Conservation (phyloP, 2,888 invertebrate species). For the Parapristionchus giblindavisi region DNA sequence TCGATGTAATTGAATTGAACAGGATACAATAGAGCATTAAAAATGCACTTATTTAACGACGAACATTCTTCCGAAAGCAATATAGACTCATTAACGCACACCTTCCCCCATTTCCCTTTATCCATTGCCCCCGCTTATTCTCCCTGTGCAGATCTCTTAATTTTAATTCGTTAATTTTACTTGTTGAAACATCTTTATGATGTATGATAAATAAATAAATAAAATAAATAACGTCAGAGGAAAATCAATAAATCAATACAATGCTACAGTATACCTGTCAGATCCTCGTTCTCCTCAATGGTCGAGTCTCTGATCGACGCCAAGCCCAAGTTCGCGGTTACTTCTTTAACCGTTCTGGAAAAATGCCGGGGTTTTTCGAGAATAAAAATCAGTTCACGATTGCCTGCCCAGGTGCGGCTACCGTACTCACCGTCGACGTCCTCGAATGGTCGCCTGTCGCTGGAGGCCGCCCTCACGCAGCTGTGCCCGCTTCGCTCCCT, state of each 20-base stretch:
- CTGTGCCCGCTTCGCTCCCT: conserved; percentile 55
- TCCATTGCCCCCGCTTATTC: too few relatives aligned
- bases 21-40: too few relatives aligned
- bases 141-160: too few relatives aligned
- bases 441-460: conserved; percentile 67
- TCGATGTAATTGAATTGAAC: too few relatives aligned
- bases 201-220: background rate
- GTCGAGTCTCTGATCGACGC: conserved; percentile 10
- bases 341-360: conserved; percentile 31
- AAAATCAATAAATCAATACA: background rate
- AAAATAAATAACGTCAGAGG: background rate
- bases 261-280: background rate
- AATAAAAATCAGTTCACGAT: background rate
- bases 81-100: too few relatives aligned
- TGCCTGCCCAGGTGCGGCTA: conserved; percentile 29
- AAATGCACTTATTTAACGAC: too few relatives aligned
- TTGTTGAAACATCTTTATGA: background rate
- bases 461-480: conserved; percentile 57
- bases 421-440: conserved; percentile 47
- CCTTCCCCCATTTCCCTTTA: too few relatives aligned
- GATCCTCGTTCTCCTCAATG: conserved; percentile 23
- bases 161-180: background rate
- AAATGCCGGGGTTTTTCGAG: background rate
- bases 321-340: background rate
- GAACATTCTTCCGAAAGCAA: too few relatives aligned